Evolutionary conservation across 2,888 invertebrate species (phyloP), one percentile per base, ranked within the genome.

Genomic region (Gerris lacustris): DNA sequence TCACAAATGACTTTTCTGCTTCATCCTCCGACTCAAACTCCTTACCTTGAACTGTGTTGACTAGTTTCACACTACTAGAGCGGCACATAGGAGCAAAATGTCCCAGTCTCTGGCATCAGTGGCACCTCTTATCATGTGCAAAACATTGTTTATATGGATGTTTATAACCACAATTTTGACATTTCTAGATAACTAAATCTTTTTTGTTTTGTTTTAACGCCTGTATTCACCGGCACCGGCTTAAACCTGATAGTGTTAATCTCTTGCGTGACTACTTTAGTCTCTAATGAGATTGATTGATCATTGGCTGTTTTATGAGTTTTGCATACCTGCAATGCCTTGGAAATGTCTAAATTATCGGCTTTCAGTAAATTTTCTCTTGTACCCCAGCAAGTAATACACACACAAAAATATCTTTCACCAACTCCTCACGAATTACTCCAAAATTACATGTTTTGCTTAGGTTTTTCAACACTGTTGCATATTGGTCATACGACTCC

Each of bases 401-500:
- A 15, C 68, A 45, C 15, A 71, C 69, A 31, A 71, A 71, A n/a
- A 69, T 44, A n/a, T 71, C 71, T 66, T 66, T 64, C 9, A 69
- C 31, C 66, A 69, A 64, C 15, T 64, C 64, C 6, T 69, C 66
- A 43, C 64, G 45, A 5, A 69, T 15, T 44, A 15, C 9, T 18
- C n/a, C 45, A 31, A 44, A 69, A n/a, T 43, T 64, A 45, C 69
- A 66, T 2, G 64, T 69, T n/a, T 5, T 31, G 5, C 63, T 44
- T 4, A 69, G 64, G 5, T 45, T 44, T 18, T 69, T 63, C 9
- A 74, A 69, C 62, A 69, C 72, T 6, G 74, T 74, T 6, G 74
- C 45, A 69, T 72, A 76, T 55, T 73, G 74, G 62, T 75, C 72
- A 44, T 75, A 73, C 6, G 71, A 44, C 69, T 76, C 74, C 44